Base-by-base conservation (phyloP, 1,140 invertebrate species). In the Drosophila mayri region DNA sequence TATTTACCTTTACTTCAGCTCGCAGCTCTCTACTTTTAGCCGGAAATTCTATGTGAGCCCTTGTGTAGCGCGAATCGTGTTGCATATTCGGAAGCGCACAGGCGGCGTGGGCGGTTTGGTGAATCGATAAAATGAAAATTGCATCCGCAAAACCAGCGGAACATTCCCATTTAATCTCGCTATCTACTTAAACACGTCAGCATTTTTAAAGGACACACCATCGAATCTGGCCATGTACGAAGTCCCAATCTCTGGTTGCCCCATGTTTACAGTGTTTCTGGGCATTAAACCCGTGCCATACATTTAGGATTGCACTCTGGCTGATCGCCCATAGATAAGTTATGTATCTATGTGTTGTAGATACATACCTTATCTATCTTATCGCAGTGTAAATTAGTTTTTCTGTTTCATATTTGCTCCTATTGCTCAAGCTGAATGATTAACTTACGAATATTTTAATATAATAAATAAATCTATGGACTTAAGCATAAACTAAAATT, bases 1-100 rank as follows among this genome's bases (percentile, higher is more conserved):
- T 86, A 86, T 87, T 82, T 87, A 76, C 75, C 85, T 64, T 52
- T 11, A 37, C 41, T 61, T 59, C 32, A 40, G 62, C 65, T 50
- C 35, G 10, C 44, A 50, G 14, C 25, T 41, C 28, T 11, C 14
- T 77, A 57, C 79, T 79, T 57, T 80, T 67, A 30, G 60, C 60
- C 75, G 35, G 44, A 59, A 20, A 52, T 66, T 87, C 52, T 62
- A 77, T 82, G 66, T 55, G 49, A 60, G 32, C 32, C 22, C 22
- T 10, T 38, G 40, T 28, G 46, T 37, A 61, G 61, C 35, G 9
- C 61, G 57, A 70, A 67, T 52, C 54, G 40, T 20, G 65, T 65
- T 79, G 82, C 82, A 79, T 70, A 73, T 76, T 81, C 57, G 66
- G n/a, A 58, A 38, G 70, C 44, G 61, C 44, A n/a, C 14, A 37